phyloP scores from a whole-genome alignment of 2,113 vertebrate species.

The Empidonax alnorum region DNA sequence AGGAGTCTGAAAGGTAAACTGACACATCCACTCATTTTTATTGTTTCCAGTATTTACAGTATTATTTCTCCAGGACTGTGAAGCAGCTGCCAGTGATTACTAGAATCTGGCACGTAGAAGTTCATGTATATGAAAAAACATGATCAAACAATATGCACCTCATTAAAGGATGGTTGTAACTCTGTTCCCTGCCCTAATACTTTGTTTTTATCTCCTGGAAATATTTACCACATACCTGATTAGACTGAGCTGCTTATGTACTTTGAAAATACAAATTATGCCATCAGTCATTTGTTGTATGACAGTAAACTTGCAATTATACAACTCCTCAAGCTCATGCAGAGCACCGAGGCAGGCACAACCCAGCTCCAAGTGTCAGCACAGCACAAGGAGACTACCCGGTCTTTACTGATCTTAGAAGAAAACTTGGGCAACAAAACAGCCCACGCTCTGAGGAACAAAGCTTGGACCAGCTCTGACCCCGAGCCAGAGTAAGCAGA shows the following conservation, averaged over 20 bases:
- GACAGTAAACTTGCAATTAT: slow-evolving; percentile 65
- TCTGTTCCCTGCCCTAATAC: slow-evolving; percentile 47
- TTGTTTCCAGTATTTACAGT: slow-evolving; percentile 20
- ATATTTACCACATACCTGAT: slow-evolving; percentile 61
- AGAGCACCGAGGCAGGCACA: slow-evolving; percentile 14
- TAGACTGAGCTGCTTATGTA: slow-evolving; percentile 65
- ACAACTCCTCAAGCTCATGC: slow-evolving; percentile 32
- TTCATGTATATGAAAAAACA: slow-evolving; percentile 45
- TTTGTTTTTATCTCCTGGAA: slow-evolving; percentile 65
- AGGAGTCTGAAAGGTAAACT: slow-evolving; percentile 27
- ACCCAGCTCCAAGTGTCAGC: not conserved
- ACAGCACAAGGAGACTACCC: not conserved
- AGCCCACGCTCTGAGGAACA: not conserved
- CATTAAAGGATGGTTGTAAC: slow-evolving; percentile 55
- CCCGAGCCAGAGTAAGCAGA: not conserved
- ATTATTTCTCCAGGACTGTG: slow-evolving; percentile 25
- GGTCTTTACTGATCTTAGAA: not conserved
- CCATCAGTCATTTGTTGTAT: slow-evolving; percentile 64
- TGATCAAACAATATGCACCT: slow-evolving; percentile 22
- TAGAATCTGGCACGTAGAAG: slow-evolving; percentile 3
- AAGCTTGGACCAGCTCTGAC: not conserved
- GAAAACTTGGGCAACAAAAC: not conserved
- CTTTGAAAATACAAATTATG: slow-evolving; percentile 73
- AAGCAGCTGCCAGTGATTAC: slow-evolving; percentile 48
- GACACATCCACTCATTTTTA: slow-evolving; percentile 15